Evolutionary conservation across 2,113 vertebrate species (phyloP), one percentile per base, ranked within the genome.

Genomic region (Motacilla alba): DNA sequence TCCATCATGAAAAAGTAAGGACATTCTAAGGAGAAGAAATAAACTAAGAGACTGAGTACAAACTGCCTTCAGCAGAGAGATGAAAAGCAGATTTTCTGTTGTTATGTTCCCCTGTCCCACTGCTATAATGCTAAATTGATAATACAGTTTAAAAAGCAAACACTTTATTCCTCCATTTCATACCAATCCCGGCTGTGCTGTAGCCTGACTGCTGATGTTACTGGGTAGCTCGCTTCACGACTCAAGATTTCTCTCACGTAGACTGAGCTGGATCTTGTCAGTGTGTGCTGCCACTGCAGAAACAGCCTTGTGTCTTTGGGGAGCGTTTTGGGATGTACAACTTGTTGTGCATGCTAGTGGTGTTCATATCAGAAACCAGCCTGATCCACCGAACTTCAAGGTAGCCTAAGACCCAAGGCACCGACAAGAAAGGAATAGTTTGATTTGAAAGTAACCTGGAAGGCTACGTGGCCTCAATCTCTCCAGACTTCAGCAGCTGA

Each of bases 1-100:
- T 99, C 99, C 50, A 99, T 99, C 95, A 99, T 99, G 99, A 99
- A 99, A 97, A 99, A 99, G 95, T 99, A 97, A 98, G n/a, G 41
- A 33, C 76, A 60, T 33, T 52, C 62, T 35, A n/a, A 90, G 78
- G 60, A 70, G 69, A 83, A 94, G 88, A 95, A 90, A 87, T 28
- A 88, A 93, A 79, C 69, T 28, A 56, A 68, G 37, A 52, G 46
- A 89, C 4, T 50, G 83, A 90, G 66, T 41, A 86, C 62, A 85
- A 90, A 83, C 74, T 74, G 74, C 83, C 73, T 91, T 87, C 88
- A 85, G 64, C 62, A 95, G 44, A 88, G 83, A 89, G 52, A 84
- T 12, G 64, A 84, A 83, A 80, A 84, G 22, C 79, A 70, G 28
- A 44, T 83, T 62, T 41, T 47, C 33, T 66, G 46, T 69, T n/a